Evolutionary conservation across 2,888 invertebrate genomes (phyloP).

Genomic region (Phyllotreta cruciferae): DNA sequence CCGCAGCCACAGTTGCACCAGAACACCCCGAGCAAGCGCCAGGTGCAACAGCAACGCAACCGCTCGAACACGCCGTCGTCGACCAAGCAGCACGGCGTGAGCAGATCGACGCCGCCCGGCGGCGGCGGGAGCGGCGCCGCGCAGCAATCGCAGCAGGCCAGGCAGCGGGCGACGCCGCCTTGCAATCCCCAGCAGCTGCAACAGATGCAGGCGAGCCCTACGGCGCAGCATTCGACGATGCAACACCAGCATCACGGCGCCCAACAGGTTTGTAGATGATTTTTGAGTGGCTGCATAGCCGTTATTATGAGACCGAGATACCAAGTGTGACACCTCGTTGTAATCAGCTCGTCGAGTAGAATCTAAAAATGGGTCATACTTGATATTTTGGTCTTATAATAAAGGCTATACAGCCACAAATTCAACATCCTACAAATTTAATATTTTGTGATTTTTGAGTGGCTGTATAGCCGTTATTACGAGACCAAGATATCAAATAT

Average conservation of each 20-base stretch:
- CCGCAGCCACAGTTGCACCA: conserved; percentile 44
- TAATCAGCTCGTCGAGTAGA: too few relatives aligned
- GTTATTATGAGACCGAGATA: too few relatives aligned
- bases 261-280: conserved; percentile 51
- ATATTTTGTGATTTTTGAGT: too few relatives aligned
- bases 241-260: conserved; percentile 56
- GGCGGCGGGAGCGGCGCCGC: conserved; percentile 25
- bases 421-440: too few relatives aligned
- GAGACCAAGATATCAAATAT: too few relatives aligned
- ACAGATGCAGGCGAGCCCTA: conserved; percentile 56
- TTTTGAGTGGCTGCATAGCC: too few relatives aligned
- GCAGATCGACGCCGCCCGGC: conserved; percentile 55
- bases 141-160: conserved; percentile 44
- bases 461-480: too few relatives aligned
- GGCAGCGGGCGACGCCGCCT: conserved; percentile 56
- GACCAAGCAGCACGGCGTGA: conserved; percentile 50
- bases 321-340: too few relatives aligned
- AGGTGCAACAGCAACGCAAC: conserved; percentile 52
- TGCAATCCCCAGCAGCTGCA: conserved; percentile 52
- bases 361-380: too few relatives aligned
- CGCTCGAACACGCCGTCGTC: conserved; percentile 56
- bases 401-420: too few relatives aligned
- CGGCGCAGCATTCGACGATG: conserved; percentile 48
- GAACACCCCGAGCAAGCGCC: conserved; percentile 54
- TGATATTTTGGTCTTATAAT: too few relatives aligned